These are phyloP conservation scores for Ferrisia virgata DNA, from an alignment of 2,888 invertebrate species.

Conservation along the genomic window DNA sequence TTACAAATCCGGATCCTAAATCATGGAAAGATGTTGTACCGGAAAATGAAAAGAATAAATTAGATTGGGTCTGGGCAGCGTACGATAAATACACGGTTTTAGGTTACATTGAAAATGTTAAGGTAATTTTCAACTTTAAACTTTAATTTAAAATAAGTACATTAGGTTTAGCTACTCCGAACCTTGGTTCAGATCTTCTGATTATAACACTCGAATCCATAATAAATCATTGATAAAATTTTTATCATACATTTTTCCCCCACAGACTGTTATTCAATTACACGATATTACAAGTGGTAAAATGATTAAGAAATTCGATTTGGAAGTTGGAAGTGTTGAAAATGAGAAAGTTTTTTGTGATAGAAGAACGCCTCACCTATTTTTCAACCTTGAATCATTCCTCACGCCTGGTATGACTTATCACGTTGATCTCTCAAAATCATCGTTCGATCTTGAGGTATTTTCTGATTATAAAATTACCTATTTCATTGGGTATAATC, in stretches of 20 bases:
- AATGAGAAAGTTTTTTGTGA: slow-evolving; percentile 75
- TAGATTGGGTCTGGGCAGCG: slow-evolving; percentile 85
- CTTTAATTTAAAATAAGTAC: no score
- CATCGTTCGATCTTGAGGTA: neutral
- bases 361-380: slow-evolving; percentile 81
- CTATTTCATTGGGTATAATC: no score
- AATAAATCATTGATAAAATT: no score
- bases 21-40: slow-evolving; percentile 81
- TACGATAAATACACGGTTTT: slow-evolving; percentile 73
- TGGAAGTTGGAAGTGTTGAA: slow-evolving; percentile 79
- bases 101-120: slow-evolving; percentile 90
- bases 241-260: neutral
- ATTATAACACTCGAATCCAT: no score
- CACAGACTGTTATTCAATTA: slow-evolving; percentile 72
- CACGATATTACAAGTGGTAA: slow-evolving; percentile 71
- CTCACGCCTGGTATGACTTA: slow-evolving; percentile 62
- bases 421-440: neutral
- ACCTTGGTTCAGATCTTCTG: no score
- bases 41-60: slow-evolving; percentile 79
- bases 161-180: no score
- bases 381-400: slow-evolving; percentile 92
- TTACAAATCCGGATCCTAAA: slow-evolving; percentile 62
- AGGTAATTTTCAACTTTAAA: no score
- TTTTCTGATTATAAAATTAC: neutral
- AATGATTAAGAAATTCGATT: slow-evolving; percentile 68